Base-by-base conservation (phyloP, 2,797 vertebrate genomes). In the Enteromius anoplus region DNA sequence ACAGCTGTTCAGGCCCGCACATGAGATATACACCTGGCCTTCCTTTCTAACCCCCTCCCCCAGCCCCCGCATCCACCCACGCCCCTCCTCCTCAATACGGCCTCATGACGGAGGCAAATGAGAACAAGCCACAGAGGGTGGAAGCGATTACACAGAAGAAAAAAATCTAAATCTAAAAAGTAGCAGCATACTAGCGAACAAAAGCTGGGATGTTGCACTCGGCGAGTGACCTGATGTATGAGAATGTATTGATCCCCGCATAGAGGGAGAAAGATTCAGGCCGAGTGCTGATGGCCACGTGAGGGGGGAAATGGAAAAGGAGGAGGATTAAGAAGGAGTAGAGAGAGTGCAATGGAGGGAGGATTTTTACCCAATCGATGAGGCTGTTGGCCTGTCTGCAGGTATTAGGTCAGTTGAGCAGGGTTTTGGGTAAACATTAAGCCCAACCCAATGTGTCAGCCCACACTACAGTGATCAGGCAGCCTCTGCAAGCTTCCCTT, bases 1-100 rank as follows among this genome's bases (percentile, higher is more conserved):
- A 82, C 82, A 86, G 84, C 85, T 89, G 85, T 89, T 86, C 42
- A 34, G 42, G 75, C 76, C 78, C 45, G 65, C 75, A 82, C 79
- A 84, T 68, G 79, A 88, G 85, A 84, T 75, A 83, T 85, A 88
- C 88, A 90, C 88, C 89, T 89, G 87, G 86, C 83, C 71, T 85
- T 85, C 76, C 40, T 80, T 71, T 85, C 53, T 66, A 40, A 82
- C 79, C 80, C 80, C 83, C 19, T 45, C 42, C 75, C 78, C 49
- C 58, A 78, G 55, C n/a, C 26, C 76, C 65, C 37, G 1, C 78
- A 66, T 84, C 84, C 80, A 84, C 82, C 71, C 83, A 85, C 73
- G 1, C n/a, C 75, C 70, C 85, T 83, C 83, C 81, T 75, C 71
- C 82, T 84, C 42, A 65, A 64, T 78, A 58, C 23, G 51, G 75